Conservation (phyloP, 2,797 vertebrate genomes). For the Channa striata region DNA sequence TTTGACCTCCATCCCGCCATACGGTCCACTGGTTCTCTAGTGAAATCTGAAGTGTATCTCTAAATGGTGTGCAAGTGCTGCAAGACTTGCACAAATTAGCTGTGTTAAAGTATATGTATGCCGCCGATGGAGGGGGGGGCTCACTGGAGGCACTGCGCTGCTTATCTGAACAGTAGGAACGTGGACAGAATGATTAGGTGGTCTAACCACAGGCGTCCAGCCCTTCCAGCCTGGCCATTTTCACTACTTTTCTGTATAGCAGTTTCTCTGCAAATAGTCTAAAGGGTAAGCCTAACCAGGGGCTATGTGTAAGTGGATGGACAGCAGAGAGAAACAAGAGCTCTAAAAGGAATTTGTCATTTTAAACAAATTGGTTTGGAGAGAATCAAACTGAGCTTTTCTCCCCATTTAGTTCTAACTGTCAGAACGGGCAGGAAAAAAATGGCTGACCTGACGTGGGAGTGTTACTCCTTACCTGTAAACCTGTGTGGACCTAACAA, state of each 20-base stretch:
- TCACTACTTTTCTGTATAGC: slow-evolving; percentile 51
- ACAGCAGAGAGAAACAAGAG: slow-evolving; percentile 66
- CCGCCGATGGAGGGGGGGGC: slow-evolving; percentile 73
- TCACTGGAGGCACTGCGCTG: slow-evolving; percentile 79
- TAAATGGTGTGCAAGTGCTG: slow-evolving; percentile 81
- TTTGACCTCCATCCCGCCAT: slow-evolving; percentile 66
- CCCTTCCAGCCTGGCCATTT: slow-evolving; percentile 62
- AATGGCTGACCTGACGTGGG: slow-evolving; percentile 33
- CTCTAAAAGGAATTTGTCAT: slow-evolving; percentile 73
- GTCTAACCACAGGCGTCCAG: slow-evolving; percentile 69
- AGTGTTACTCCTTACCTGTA: slow-evolving; percentile 64
- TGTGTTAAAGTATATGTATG: slow-evolving; percentile 75
- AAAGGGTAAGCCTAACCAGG: slow-evolving; percentile 82
- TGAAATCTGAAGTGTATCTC: slow-evolving; percentile 82
- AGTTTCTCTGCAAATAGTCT: slow-evolving; percentile 70
- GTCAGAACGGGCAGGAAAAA: slow-evolving; percentile 46
- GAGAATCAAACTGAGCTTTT: slow-evolving; percentile 66
- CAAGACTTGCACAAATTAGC: slow-evolving; percentile 82
- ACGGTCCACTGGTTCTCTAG: slow-evolving; percentile 69
- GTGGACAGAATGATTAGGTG: slow-evolving; percentile 83
- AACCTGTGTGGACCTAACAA: slow-evolving; percentile 68
- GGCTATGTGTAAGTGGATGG: slow-evolving; percentile 74
- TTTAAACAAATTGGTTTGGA: slow-evolving; percentile 80
- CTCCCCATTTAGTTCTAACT: slow-evolving; percentile 43
- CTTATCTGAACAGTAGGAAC: slow-evolving; percentile 82